Evolutionary conservation across 2,888 invertebrate genomes (phyloP), one percentile per base, ranked within the genome.

Genomic region (Microplitis deprimator): DNA sequence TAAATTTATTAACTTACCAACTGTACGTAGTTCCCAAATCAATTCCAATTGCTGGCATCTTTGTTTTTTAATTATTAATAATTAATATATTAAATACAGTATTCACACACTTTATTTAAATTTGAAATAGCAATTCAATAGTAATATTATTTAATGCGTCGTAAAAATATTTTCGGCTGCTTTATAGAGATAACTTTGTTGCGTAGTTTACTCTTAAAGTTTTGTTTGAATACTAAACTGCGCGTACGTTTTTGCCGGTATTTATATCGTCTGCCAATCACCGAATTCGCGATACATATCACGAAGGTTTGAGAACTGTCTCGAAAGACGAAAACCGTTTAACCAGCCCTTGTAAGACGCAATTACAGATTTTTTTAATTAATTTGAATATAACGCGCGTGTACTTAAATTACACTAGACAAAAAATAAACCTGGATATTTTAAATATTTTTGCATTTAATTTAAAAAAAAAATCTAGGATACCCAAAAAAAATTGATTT

Each of bases 21-120:
- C 50, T 50, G 10, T 96, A 96, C 6, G 96, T 97, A 60, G 96
- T 97, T 84, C 96, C 97, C 87, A 97, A 92, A 92, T 96, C 95
- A 84, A 96, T 97, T 84, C 95, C 95, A 85, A 95, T 92, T 82
- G 93, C 93, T 83, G 90, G 87, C 86, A 92, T 89, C 50, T 62
- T 61, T 67, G 13, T 29, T 29, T 60, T 64, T 74, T 59, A 71
- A 73, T 73, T 20, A 29, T 29, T 29, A 29, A 29, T 29, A 29
- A 29, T 29, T 29, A 29, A 29, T 29, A 29, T 29, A 29, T 29
- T 4, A 29, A 68, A 40, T 68, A 20, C 5, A 70, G 8, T 61
- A 17, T 60, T 6, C 61, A 68, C 60, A 62, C 70, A 60, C 17
- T 64, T 13, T 76, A 60, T 39, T 59, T 74, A 74, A 74, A 64